phyloP scores from a whole-genome alignment of 1,140 invertebrate species.

The Dendroctonus valens region DNA sequence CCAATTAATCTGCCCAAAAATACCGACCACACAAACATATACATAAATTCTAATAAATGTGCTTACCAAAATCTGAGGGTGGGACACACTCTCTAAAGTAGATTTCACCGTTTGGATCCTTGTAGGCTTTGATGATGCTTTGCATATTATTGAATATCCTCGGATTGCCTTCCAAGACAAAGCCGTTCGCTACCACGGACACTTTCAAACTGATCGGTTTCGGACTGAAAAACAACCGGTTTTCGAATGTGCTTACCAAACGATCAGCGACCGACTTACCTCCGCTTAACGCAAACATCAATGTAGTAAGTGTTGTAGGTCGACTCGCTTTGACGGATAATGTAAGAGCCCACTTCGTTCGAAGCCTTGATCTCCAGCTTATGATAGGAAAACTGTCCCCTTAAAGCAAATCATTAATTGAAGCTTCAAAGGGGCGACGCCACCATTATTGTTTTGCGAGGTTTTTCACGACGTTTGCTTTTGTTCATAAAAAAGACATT shows the following conservation, averaged over 20 bases:
- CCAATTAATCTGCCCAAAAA: too few species aligned
- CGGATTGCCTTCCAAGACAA: conserved; percentile 53
- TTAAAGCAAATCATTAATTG: conserved; percentile 41
- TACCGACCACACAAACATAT: too few species aligned
- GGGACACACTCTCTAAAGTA: conserved; percentile 73
- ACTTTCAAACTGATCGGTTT: conserved; percentile 72
- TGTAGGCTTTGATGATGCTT: conserved; percentile 62
- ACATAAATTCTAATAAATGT: too few species aligned
- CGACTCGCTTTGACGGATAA: conserved; percentile 77
- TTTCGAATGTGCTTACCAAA: not conserved
- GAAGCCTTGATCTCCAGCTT: conserved; percentile 77
- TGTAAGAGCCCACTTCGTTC: conserved; percentile 73
- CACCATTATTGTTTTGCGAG: too few species aligned
- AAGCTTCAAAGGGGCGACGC: too few species aligned
- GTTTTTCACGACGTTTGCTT: too few species aligned
- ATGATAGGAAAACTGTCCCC: conserved; percentile 76
- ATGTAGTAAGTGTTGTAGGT: conserved; percentile 76
- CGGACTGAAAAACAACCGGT: conserved; percentile 49
- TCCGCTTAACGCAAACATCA: conserved; percentile 73
- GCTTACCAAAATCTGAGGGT: conserved; percentile 85
- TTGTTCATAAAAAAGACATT: too few species aligned
- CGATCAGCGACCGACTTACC: conserved; percentile 47
- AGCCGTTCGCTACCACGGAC: conserved; percentile 52
- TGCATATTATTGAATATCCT: conserved; percentile 60
- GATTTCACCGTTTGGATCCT: conserved; percentile 57